phyloP scores from a whole-genome alignment of 2,113 vertebrate species.

The Mola mola region DNA sequence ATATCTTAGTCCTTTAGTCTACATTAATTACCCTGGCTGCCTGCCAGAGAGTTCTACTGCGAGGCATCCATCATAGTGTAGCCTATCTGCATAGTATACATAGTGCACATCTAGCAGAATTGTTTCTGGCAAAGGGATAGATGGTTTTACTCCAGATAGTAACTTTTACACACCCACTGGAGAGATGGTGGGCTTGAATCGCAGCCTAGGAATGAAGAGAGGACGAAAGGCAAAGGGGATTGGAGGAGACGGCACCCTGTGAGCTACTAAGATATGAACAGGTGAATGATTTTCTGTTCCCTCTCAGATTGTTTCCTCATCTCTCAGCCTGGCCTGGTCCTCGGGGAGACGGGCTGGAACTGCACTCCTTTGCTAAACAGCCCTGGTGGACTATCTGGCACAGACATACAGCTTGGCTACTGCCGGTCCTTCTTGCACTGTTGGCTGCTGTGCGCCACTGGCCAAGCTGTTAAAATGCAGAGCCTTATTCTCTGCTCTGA shows the following conservation, averaged over 20 bases:
- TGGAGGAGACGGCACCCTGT: conserved; percentile 52
- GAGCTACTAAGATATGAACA: conserved; percentile 68
- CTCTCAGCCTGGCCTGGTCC: conserved; percentile 41
- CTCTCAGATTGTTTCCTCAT: conserved; percentile 66
- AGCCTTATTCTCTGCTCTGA: conserved; percentile 54
- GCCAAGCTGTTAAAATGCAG: conserved; percentile 70
- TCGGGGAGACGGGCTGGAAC: conserved; percentile 42
- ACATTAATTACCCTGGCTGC: conserved; percentile 41
- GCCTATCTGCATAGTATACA: conserved; percentile 19
- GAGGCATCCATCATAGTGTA: conserved; percentile 21
- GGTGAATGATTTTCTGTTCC: conserved; percentile 68
- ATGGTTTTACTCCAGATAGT: conserved; percentile 61
- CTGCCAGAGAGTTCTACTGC: conserved; percentile 22
- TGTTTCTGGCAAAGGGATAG: conserved; percentile 61
- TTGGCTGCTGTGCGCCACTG: conserved; percentile 43
- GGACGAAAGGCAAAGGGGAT: conserved; percentile 42
- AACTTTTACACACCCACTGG: conserved; percentile 58
- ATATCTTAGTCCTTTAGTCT: conserved; percentile 53
- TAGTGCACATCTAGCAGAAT: conserved; percentile 41
- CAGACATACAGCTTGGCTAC: conserved; percentile 54
- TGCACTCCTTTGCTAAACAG: conserved; percentile 51
- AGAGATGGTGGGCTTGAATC: conserved; percentile 44
- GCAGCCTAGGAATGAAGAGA: conserved; percentile 24
- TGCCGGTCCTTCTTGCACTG: conserved; percentile 38
- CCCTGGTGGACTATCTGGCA: conserved; percentile 59